Percentiles rank a stretch among this genome's conserved stretches.
These are phyloP conservation scores for Cryptophagus acutangulus DNA, from an alignment of 2,888 invertebrate genomes.

Conservation along the genomic window DNA sequence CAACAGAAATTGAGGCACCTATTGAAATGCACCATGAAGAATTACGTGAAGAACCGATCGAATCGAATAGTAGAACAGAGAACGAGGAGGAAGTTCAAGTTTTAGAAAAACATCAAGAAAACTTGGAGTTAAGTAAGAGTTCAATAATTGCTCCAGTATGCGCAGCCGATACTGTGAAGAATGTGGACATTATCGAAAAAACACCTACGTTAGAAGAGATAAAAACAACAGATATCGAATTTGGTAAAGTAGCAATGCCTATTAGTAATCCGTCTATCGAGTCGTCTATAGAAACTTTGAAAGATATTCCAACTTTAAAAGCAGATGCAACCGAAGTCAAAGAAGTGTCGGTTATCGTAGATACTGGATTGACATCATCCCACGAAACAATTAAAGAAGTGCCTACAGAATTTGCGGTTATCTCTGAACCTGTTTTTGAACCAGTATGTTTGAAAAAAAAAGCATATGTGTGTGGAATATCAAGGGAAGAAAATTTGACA, in stretches of 20 bases:
- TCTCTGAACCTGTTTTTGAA: constrained; percentile 20
- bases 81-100: not conserved
- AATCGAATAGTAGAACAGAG: not conserved
- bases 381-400: no score
- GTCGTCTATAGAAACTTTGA: no score
- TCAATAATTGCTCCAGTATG: not conserved
- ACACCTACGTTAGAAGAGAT: constrained; percentile 4
- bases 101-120: not conserved
- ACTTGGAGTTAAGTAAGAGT: no score
- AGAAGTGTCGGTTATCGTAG: no score
- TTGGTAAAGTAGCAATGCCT: constrained; percentile 2
- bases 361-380: no score
- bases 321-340: constrained; percentile 10
- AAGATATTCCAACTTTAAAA: no score
- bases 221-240: constrained; percentile 4
- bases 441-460: constrained; percentile 26
- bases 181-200: constrained; percentile 1
- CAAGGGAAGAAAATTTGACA: not conserved
- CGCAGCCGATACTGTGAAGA: constrained; percentile 2
- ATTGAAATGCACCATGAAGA: not conserved
- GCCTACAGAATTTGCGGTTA: no score
- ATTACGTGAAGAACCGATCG: not conserved
- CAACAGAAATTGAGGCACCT: not conserved
- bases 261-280: no score
- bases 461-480: constrained; percentile 26